Conservation (phyloP, 23 tunicate species). For the Ciona savignyi region DNA sequence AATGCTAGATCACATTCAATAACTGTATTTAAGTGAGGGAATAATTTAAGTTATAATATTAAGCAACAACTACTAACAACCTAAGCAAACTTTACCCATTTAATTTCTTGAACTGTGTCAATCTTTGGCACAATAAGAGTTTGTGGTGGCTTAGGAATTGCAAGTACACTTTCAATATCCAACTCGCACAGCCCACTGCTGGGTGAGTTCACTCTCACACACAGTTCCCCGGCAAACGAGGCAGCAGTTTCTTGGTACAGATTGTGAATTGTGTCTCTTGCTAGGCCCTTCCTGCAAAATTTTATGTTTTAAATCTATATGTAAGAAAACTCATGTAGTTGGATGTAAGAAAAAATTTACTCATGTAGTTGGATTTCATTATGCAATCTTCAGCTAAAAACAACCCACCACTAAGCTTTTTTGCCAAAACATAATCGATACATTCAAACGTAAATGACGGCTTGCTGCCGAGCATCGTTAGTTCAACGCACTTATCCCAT, state of each 20-base stretch:
- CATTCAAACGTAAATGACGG: no score
- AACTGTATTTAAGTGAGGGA: no score
- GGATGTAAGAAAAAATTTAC: no score
- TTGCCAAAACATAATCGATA: background rate
- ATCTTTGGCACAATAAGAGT: slow-evolving; percentile 75
- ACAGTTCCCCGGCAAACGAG: slow-evolving; percentile 33
- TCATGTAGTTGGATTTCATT: no score
- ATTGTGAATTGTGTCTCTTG: slow-evolving; percentile 54
- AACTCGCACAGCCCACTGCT: slow-evolving; percentile 36
- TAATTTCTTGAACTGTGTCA: slow-evolving; percentile 38
- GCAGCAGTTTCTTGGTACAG: slow-evolving; percentile 12
- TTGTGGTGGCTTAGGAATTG: slow-evolving; percentile 8
- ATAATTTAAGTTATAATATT: no score
- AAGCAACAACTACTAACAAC: no score
- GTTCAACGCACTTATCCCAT: slow-evolving; percentile 43
- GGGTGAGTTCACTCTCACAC: slow-evolving; percentile 83
- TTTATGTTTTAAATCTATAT: no score
- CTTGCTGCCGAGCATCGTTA: no score
- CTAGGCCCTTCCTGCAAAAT: slow-evolving; percentile 59
- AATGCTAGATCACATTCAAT: no score
- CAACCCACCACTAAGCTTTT: background rate
- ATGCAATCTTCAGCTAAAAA: background rate
- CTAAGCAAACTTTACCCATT: slow-evolving; percentile 47
- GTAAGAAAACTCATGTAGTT: no score
- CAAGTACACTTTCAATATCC: slow-evolving; percentile 39